Base-by-base conservation (phyloP, 2,888 invertebrate genomes). In the Metalampra italica region DNA sequence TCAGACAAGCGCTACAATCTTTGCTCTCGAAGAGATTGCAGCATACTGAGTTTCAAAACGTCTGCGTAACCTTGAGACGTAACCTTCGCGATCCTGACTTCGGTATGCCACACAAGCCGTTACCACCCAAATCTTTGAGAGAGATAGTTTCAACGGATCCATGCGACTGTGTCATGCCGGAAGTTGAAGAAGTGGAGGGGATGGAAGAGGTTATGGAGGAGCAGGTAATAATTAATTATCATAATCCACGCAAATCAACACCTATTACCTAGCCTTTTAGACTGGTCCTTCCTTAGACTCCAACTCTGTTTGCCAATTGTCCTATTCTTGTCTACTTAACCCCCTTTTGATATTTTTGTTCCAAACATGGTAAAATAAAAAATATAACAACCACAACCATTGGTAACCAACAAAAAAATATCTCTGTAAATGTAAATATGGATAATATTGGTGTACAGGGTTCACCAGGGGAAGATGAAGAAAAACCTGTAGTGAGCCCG, bases 51-150 rank as follows among this genome's bases (percentile, higher is more conserved):
- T 77, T 53, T 43, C 55, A 52, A 0, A 39, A 60, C 0, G 74
- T 72, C 0, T 76, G 75, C 49, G 12, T 37, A 1, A 64, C 79
- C 0, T 52, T 88, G 0, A 73, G 86, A 46, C 66, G 66, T 29
- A 76, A 68, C 45, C 76, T 89, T 3, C 64, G 68, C 13, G 87
- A 87, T 47, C 88, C 89, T 12, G 78, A 84, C 29, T 84, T 88
- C 56, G 87, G 89, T 4, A 56, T 87, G 7, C 75, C 81, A 1
- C 64, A 60, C 0, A 81, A 80, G 48, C 75, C 78, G 1, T 11
- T 7, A 0, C 71, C 77, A 0, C 42, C 66, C 0, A 67, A 49
- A 15, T 68, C 73, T 1, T 55, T 77, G 5, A 71, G 72, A 49
- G 64, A 72, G 12, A 67, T 81, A 3, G 62, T 63, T 0, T 47